These are phyloP conservation scores for Litoditis marina DNA, from an alignment of 2,888 invertebrate species.

Conservation along the genomic window DNA sequence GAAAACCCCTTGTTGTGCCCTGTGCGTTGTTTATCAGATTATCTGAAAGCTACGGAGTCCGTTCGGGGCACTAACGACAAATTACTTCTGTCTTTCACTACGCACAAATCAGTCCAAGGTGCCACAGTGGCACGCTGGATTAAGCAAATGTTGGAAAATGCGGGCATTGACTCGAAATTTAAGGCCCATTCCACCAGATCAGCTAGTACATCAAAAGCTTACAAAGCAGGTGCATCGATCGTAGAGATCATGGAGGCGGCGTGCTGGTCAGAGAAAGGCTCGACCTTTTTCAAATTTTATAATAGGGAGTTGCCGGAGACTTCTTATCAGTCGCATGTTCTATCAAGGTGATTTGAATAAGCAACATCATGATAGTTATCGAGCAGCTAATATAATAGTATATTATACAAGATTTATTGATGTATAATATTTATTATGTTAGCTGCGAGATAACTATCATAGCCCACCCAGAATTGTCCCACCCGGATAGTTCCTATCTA, in stretches of 20 bases:
- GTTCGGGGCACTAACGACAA: background rate
- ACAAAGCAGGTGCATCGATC: background rate
- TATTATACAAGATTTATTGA: background rate
- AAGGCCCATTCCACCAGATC: slow-evolving; percentile 11
- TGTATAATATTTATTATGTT: no score
- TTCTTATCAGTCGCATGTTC: background rate
- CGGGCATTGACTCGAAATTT: slow-evolving; percentile 9
- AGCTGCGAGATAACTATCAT: no score
- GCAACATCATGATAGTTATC: background rate
- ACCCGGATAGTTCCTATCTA: no score
- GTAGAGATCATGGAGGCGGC: background rate
- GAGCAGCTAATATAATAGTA: background rate
- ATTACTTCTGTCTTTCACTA: slow-evolving; percentile 2
- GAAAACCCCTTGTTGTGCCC: slow-evolving; percentile 3
- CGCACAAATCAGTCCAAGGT: background rate
- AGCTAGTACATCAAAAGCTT: slow-evolving; percentile 7
- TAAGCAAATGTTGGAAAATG: background rate
- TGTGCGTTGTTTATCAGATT: background rate
- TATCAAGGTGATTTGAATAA: background rate
- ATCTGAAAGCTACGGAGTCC: background rate
- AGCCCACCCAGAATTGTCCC: no score
- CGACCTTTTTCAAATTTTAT: background rate
- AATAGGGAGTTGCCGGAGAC: background rate
- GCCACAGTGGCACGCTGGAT: slow-evolving; percentile 10
- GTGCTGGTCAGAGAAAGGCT: background rate